A percentile compares a stretch with the other conserved stretches of the same genome.
These are phyloP conservation scores for Anthophora plumipes DNA, from an alignment of 2,888 invertebrate species.

Conservation along the genomic window DNA sequence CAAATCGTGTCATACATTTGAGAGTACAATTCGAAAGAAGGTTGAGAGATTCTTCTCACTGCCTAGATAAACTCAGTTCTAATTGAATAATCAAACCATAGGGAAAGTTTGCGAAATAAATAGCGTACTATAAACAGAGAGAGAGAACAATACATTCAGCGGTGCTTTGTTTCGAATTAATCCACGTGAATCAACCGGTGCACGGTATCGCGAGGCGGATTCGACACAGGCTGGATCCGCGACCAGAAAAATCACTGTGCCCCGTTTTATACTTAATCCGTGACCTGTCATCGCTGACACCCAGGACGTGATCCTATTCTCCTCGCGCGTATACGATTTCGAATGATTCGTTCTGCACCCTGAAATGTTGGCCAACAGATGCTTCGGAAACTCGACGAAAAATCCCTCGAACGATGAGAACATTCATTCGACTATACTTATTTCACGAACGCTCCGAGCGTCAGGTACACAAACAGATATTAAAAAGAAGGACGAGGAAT, in stretches of 20 bases:
- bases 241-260: conserved; percentile 46
- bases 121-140: neutral
- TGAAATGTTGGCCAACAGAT: conserved; percentile 63
- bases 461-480: neutral
- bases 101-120: neutral
- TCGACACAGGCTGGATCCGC: conserved; percentile 32
- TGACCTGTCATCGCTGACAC: conserved; percentile 57
- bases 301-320: conserved; percentile 38
- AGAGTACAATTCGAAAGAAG: no score
- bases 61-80: no score
- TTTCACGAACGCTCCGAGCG: neutral
- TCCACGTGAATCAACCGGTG: conserved; percentile 20
- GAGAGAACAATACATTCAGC: conserved; percentile 1
- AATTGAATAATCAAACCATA: neutral
- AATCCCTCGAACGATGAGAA: neutral
- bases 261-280: conserved; percentile 55
- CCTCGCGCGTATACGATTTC: conserved; percentile 45
- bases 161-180: conserved; percentile 30
- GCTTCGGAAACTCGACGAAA: neutral
- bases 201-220: neutral
- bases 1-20: no score
- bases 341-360: conserved; percentile 59
- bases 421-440: no score
- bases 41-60: no score
- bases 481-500: neutral